Percentiles rank a stretch among this genome's conserved stretches.
Evolutionary conservation across 2,888 invertebrate species (phyloP).

Genomic region (Gerosis bhagava): DNA sequence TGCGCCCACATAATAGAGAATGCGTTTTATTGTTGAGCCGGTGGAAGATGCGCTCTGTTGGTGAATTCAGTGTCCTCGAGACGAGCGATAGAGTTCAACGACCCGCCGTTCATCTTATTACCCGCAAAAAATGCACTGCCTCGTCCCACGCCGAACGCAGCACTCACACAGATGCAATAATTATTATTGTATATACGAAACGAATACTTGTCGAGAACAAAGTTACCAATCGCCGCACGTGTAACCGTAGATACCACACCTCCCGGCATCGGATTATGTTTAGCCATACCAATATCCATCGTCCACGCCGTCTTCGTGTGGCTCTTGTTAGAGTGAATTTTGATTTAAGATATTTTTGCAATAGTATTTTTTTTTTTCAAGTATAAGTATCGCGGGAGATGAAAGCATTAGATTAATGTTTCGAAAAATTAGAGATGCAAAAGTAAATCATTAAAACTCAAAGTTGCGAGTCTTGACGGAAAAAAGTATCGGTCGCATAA

Average conservation of each 20-base stretch:
- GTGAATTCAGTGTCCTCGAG: slow-evolving; percentile 68
- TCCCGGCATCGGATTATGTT: slow-evolving; percentile 57
- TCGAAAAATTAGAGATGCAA: no score
- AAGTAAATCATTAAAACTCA: no score
- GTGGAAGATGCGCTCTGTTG: slow-evolving; percentile 66
- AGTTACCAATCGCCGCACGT: slow-evolving; percentile 65
- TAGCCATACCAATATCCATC: slow-evolving; percentile 54
- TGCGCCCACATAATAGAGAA: slow-evolving; percentile 22
- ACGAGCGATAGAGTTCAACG: slow-evolving; percentile 66
- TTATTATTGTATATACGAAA: slow-evolving; percentile 49
- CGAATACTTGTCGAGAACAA: slow-evolving; percentile 53
- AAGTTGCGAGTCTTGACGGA: no score
- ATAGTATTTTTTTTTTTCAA: no score
- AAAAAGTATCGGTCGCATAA: no score
- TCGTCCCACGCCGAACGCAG: slow-evolving; percentile 76
- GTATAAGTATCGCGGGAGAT: no score
- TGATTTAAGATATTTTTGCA: no score
- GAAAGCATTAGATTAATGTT: no score
- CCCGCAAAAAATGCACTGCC: slow-evolving; percentile 79
- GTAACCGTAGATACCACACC: slow-evolving; percentile 60
- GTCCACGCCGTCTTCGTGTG: slow-evolving; percentile 31
- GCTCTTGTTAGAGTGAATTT: neutral
- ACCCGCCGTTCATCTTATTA: slow-evolving; percentile 71
- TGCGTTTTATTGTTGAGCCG: slow-evolving; percentile 38
- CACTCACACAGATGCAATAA: slow-evolving; percentile 60